Evolutionary conservation across 2,888 invertebrate species (phyloP), one percentile per base, ranked within the genome.

Genomic region (Alcis repandata): DNA sequence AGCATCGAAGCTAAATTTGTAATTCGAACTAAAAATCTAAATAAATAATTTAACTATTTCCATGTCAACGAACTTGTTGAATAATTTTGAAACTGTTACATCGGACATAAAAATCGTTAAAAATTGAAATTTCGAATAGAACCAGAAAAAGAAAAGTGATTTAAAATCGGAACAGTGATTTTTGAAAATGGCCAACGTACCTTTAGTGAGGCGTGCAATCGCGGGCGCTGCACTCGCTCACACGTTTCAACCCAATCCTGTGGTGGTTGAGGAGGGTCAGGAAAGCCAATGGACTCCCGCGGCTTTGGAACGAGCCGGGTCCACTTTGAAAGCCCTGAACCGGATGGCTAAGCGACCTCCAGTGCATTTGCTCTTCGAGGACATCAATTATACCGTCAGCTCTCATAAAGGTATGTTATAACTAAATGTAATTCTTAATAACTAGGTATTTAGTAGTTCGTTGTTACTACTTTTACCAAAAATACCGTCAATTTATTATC

Each of bases 311-410:
- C 80, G 93, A 68, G 92, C 94, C 48, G 91, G 94, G 20, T 91
- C 91, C 0, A 92, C 94, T 6, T 79, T 94, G 63, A 94, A 93
- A 66, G 94, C 94, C 7, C 76, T 94, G 17, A 94, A 94, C 68
- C 92, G 92, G 19, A 93, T 94, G 89, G 94, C 95, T 0, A 95
- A 94, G 74, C 84, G 94, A 68, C 94, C 95, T 4, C 94, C 94
- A 0, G 94, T 95, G 3, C 92, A 95, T 74, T 91, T 95, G 46
- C 84, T 94, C 48, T 95, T 95, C 78, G 94, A 95, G 79, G 95
- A 95, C 83, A 74, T 95, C 63, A 90, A 83, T 17, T 95, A 93
- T 73, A 92, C 94, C 0, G 94, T 94, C 33, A 90, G 85, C 72
- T 89, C 93, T 1, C 80, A 85, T 68, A 90, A 88, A 84, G 91